A percentile compares a stretch with the other conserved stretches of the same genome.
phyloP scores from a whole-genome alignment of 1,140 invertebrate genomes.

The Anastrepha ludens region DNA sequence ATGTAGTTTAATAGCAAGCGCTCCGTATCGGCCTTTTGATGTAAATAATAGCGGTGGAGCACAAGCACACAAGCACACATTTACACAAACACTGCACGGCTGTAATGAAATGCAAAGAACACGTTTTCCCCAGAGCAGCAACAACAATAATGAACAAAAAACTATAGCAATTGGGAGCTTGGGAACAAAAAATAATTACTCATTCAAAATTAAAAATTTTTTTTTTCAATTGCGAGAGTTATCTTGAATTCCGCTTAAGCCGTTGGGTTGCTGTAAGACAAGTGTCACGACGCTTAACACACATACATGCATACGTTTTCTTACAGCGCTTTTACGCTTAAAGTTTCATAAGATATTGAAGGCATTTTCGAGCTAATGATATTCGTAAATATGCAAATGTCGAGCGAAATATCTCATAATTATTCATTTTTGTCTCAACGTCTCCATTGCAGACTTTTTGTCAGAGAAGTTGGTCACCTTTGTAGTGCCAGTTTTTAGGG shows the following conservation, averaged over 20 bases:
- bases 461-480: background rate
- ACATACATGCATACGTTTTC: background rate
- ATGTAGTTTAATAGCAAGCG: background rate
- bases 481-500: background rate
- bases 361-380: background rate
- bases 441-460: background rate
- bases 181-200: background rate
- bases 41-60: background rate
- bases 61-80: too few species aligned
- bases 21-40: background rate
- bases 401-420: background rate
- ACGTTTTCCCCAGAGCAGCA: background rate
- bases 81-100: background rate
- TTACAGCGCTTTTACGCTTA: background rate
- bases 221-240: background rate
- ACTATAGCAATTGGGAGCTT: background rate
- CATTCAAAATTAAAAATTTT: background rate
- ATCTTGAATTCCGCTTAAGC: background rate
- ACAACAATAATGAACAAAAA: background rate
- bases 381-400: background rate
- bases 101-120: background rate
- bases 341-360: background rate
- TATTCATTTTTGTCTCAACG: background rate
- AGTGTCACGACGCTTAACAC: slow-evolving; percentile 12
- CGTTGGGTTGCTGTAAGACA: background rate